Evolutionary conservation across 2,888 invertebrate species (phyloP).

Genomic region (Salticus scenicus): DNA sequence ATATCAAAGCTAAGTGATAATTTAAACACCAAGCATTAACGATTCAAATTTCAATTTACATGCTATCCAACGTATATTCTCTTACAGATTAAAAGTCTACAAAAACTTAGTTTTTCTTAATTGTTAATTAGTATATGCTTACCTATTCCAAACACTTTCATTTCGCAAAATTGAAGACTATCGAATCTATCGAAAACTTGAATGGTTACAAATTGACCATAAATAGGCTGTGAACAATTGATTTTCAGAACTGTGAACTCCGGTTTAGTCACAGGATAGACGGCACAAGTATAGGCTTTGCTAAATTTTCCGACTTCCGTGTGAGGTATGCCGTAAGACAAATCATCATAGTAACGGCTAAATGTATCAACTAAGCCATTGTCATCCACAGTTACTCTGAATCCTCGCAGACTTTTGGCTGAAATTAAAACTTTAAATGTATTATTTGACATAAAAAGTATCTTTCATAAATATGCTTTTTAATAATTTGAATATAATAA

Average conservation of each 20-base stretch:
- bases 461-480: too few relatives aligned
- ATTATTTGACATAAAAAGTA: neutral
- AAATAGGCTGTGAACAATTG: slow-evolving; percentile 73
- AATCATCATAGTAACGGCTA: slow-evolving; percentile 71
- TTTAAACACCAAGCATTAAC: too few relatives aligned
- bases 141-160: slow-evolving; percentile 73
- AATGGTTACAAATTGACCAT: slow-evolving; percentile 73
- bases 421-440: slow-evolving; percentile 3
- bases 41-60: too few relatives aligned
- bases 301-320: slow-evolving; percentile 71
- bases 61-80: too few relatives aligned
- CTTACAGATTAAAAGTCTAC: too few relatives aligned
- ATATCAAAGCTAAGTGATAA: too few relatives aligned
- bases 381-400: slow-evolving; percentile 72
- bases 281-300: slow-evolving; percentile 72
- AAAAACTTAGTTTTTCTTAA: too few relatives aligned
- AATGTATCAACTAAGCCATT: slow-evolving; percentile 72
- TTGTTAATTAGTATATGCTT: too few relatives aligned
- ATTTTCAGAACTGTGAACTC: slow-evolving; percentile 70
- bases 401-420: slow-evolving; percentile 72
- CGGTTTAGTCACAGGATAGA: slow-evolving; percentile 71
- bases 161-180: slow-evolving; percentile 72
- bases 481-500: neutral
- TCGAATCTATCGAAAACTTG: slow-evolving; percentile 73
- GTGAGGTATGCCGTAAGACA: slow-evolving; percentile 72